Evolutionary conservation across 2,113 vertebrate genomes (phyloP).

Genomic region (Toxotes jaculatrix): DNA sequence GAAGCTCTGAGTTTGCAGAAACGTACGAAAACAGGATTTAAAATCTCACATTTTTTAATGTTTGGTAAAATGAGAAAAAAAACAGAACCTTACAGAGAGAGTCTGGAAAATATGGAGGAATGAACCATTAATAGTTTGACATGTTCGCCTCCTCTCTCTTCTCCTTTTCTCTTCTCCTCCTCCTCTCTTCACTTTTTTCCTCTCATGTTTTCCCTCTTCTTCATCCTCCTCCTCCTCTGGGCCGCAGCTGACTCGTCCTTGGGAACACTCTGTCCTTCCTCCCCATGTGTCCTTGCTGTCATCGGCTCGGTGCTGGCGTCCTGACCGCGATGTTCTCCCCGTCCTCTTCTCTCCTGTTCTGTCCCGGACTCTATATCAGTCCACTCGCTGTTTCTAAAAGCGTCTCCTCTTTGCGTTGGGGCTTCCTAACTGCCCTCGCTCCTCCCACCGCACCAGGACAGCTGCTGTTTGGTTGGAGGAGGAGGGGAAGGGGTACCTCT

Average conservation of each 20-base stretch:
- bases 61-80: no score
- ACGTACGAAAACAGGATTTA: no score
- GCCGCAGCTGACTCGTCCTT: constrained; percentile 32
- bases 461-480: constrained; percentile 43
- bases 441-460: constrained; percentile 43
- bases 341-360: constrained; percentile 38
- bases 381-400: constrained; percentile 55
- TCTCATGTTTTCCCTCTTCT: neutral
- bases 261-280: constrained; percentile 14
- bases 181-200: neutral
- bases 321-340: constrained; percentile 25
- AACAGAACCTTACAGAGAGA: no score
- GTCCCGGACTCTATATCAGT: constrained; percentile 29
- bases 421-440: constrained; percentile 47
- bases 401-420: neutral
- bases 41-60: no score
- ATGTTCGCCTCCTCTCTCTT: neutral
- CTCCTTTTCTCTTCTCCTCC: neutral
- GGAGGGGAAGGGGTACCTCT: constrained; percentile 2
- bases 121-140: neutral
- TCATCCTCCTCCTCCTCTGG: constrained; percentile 25
- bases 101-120: no score
- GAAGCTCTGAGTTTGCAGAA: no score
- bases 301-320: constrained; percentile 12
- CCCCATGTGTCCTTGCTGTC: constrained; percentile 51